These are phyloP conservation scores for Cryptomyrus ogoouensis DNA, from an alignment of 2,113 vertebrate species.

Conservation along the genomic window DNA sequence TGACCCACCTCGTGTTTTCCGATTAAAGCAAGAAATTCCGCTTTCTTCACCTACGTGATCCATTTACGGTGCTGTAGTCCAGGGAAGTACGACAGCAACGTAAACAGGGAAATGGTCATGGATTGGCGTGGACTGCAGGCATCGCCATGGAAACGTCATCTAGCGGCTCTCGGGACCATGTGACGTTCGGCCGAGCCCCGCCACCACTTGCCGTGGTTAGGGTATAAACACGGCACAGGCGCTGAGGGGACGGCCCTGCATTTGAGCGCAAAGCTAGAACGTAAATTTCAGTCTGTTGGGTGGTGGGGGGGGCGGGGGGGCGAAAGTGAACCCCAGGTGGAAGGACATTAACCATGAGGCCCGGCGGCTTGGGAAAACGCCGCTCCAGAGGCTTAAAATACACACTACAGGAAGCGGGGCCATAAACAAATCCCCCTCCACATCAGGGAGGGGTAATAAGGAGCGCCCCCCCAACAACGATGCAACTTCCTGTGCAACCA, in stretches of 20 bases:
- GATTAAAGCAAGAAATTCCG: not conserved
- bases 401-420: slow-evolving; percentile 51
- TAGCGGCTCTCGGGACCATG: slow-evolving; percentile 39
- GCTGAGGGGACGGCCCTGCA: slow-evolving; percentile 43
- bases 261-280: slow-evolving; percentile 41
- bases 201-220: slow-evolving; percentile 57
- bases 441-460: not conserved
- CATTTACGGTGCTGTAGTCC: not conserved
- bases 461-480: not conserved
- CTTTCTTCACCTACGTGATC: not conserved
- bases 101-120: not conserved
- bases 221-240: slow-evolving; percentile 45
- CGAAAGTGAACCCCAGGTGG: slow-evolving; percentile 30
- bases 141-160: not conserved
- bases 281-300: not conserved
- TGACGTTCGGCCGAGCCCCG: slow-evolving; percentile 44
- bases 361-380: slow-evolving; percentile 7
- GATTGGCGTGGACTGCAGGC: too few relatives aligned
- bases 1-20: not conserved
- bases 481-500: not conserved
- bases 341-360: slow-evolving; percentile 60
- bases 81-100: not conserved
- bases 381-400: slow-evolving; percentile 46
- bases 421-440: slow-evolving; percentile 43
- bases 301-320: not conserved